Percentiles rank a stretch among this genome's conserved stretches.
phyloP scores from a whole-genome alignment of 2,113 vertebrate species.

The human (Homo sapiens) region GRCh38 chr1:102735001-102735500 shows the following conservation, averaged over 20 bases:
- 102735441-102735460: no score
- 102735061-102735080: background rate
- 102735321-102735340: no score
- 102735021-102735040: background rate
- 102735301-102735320: no score
- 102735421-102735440: no score
- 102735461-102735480: no score
- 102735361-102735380: no score
- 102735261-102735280: background rate
- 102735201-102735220: background rate
- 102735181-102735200: constrained; percentile 40
- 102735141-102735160: background rate
- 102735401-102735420: no score
- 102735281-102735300: background rate
- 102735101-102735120: background rate
- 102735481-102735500: no score
- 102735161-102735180: constrained; percentile 32
- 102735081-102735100: background rate
- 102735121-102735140: background rate
- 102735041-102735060: background rate
- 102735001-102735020: background rate
- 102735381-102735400: no score
- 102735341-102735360: no score
- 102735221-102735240: background rate
- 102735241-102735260: background rate